Base-by-base conservation (phyloP, 2,888 invertebrate genomes). In the Blera fallax region DNA sequence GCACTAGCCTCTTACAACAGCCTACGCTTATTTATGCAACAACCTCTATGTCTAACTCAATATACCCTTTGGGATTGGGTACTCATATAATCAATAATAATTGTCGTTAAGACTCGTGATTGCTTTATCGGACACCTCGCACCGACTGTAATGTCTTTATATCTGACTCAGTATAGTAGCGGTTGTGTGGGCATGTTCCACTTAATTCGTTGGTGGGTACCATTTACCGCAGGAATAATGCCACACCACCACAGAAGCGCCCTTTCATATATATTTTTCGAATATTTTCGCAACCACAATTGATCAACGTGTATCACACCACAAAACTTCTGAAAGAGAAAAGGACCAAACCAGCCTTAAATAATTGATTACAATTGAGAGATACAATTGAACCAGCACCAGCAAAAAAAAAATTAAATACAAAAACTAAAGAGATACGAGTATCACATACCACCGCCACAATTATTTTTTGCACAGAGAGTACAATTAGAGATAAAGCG, bases 251-350 rank as follows among this genome's bases (percentile, higher is more conserved):
- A 37, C 37, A 21, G 21, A 7, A 37, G n/a, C 24, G 7, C 37
- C 37, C 65, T 50, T 18, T 52, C 10, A 10, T 34, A 24, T 74
- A 50, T 21, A 32, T 32, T 50, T 67, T 48, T 64, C 40, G 3
- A 79, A 65, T 70, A 58, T 32, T 40, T 64, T 37, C 54, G n/a
- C 14, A 64, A 58, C 72, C 72, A 34, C 70, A 72, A 70, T 56
- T 72, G n/a, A 70, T 56, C 70, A 50, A 70, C 29, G 7, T 43
- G 40, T 8, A 62, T 62, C 37, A 56, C 52, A 70, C 54, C 67
- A 34, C 60, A 62, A 54, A 40, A 64, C 32, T 24, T 14, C 43
- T 40, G 27, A 4, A 16, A 34, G n/a, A 16, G 52, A 77, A 60
- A 60, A 60, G 60, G 40, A 40, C 27, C 60, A 60, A 62, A 62